Evolutionary conservation across 1,140 invertebrate species (phyloP).

Genomic region (Xylocopa sonorina): DNA sequence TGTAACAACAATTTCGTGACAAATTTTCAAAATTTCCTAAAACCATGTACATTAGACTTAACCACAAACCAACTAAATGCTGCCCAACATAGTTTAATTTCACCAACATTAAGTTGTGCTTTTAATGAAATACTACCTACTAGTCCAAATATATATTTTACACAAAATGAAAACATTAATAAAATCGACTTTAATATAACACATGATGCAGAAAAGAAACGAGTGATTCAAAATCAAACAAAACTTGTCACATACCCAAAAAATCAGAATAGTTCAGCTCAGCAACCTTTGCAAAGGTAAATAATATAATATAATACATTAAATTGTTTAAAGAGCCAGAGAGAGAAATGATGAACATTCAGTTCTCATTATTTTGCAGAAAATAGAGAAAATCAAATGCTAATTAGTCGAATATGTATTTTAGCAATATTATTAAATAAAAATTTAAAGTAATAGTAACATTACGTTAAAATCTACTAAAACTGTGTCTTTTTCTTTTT

Average conservation of each 20-base stretch:
- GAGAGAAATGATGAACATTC: too few species aligned
- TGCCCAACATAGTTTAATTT: slow-evolving; percentile 59
- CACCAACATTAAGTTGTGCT: slow-evolving; percentile 72
- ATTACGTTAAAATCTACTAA: too few species aligned
- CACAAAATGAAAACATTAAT: slow-evolving; percentile 7
- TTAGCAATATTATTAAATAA: too few species aligned
- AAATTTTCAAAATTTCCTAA: neutral
- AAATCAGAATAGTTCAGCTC: neutral
- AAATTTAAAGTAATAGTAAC: too few species aligned
- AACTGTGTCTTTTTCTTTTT: too few species aligned
- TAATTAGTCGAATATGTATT: too few species aligned
- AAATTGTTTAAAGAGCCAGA: neutral
- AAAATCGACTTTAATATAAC: neutral
- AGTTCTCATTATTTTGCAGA: too few species aligned
- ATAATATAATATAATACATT: slow-evolving; percentile 26
- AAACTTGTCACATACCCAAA: neutral
- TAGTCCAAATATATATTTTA: slow-evolving; percentile 69
- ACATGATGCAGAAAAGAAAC: neutral
- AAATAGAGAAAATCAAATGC: too few species aligned
- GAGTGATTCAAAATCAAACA: neutral
- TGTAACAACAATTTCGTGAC: neutral
- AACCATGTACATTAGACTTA: slow-evolving; percentile 19
- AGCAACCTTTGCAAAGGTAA: slow-evolving; percentile 17
- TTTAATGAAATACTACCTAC: slow-evolving; percentile 51
- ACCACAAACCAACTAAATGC: neutral